Conservation (phyloP, 2,888 invertebrate species). For the Limenitis camilla region DNA sequence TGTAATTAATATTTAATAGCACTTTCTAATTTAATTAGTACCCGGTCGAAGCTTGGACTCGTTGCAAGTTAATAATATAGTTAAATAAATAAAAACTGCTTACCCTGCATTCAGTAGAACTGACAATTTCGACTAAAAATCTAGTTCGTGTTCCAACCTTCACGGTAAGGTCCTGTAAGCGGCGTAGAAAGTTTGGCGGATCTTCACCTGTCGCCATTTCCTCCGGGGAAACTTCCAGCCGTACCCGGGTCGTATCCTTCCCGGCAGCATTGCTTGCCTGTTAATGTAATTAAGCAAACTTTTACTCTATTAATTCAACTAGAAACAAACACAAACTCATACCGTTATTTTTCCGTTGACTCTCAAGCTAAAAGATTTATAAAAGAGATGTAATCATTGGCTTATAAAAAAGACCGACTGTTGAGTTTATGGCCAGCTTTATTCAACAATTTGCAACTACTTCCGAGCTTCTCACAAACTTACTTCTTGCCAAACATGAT, state of each 20-base stretch:
- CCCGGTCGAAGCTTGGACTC: too few species aligned
- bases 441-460: too few species aligned
- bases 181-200: slow-evolving; percentile 87
- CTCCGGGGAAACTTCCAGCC: slow-evolving; percentile 71
- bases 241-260: slow-evolving; percentile 71
- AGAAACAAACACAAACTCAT: too few species aligned
- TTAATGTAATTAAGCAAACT: neutral
- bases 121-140: slow-evolving; percentile 88
- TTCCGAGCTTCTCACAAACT: too few species aligned
- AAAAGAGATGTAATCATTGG: too few species aligned
- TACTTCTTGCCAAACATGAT: neutral
- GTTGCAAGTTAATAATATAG: too few species aligned
- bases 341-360: too few species aligned
- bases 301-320: neutral
- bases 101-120: slow-evolving; percentile 86
- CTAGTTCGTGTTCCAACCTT: slow-evolving; percentile 92
- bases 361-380: too few species aligned
- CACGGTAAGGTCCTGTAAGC: slow-evolving; percentile 89
- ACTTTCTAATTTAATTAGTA: neutral
- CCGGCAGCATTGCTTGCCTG: slow-evolving; percentile 75
- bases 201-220: slow-evolving; percentile 79
- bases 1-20: too few species aligned
- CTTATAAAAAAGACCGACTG: too few species aligned
- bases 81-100: too few species aligned
- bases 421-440: too few species aligned